A percentile compares a stretch with the other conserved stretches of the same genome.
Conservation (phyloP, 2,888 invertebrate genomes). For the Horisme vitalbata region DNA sequence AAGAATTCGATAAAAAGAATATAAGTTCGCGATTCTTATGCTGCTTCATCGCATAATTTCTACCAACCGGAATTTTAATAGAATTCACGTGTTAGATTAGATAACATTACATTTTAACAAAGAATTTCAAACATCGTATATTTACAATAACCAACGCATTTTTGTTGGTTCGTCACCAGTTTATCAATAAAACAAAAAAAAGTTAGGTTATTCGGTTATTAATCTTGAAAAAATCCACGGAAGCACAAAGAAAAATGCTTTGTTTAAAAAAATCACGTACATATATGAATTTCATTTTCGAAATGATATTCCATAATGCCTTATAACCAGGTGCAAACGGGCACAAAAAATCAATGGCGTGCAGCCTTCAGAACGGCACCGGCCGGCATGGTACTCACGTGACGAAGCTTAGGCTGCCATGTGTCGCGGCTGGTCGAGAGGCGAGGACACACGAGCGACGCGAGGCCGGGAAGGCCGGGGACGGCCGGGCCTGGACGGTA, state of each 20-base stretch:
- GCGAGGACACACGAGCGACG: constrained; percentile 41
- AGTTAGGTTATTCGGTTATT: no score
- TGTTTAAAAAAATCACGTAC: no score
- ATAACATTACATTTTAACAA: no score
- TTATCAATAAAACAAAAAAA: no score
- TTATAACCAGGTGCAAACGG: not conserved
- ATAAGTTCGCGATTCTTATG: not conserved
- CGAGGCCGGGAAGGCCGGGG: constrained; percentile 26
- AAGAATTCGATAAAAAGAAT: not conserved
- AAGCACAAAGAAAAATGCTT: no score
- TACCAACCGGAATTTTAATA: not conserved
- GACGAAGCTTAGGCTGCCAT: constrained; percentile 66
- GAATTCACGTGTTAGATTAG: not conserved
- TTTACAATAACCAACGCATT: no score
- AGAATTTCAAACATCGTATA: no score
- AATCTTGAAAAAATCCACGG: no score
- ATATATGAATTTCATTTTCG: not conserved
- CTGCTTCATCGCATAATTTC: not conserved
- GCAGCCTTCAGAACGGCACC: constrained; percentile 19
- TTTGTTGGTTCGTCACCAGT: no score
- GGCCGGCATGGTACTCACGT: constrained; percentile 41
- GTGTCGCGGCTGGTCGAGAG: constrained; percentile 41
- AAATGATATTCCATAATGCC: not conserved
- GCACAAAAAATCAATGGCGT: not conserved
- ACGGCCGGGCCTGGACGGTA: constrained; percentile 37